Evolutionary conservation across 2,888 invertebrate genomes (phyloP), one percentile per base, ranked within the genome.

Genomic region (Acleris emargana): DNA sequence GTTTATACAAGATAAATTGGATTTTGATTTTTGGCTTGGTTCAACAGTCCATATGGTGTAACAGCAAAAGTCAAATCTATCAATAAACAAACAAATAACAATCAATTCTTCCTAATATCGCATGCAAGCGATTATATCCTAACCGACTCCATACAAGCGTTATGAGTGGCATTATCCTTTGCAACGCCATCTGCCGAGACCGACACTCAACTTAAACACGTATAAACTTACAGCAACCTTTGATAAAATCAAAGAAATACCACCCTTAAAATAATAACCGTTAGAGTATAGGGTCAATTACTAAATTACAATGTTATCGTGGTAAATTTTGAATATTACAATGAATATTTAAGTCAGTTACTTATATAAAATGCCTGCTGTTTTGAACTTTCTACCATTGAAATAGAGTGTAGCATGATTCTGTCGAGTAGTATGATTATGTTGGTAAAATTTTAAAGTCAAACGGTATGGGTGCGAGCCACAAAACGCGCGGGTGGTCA

Each of bases 401-500:
- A 0, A 0, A 38, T 75, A 73, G 67, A 64, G 54, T 51, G 38
- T 53, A 18, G 4, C 20, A 16, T 45, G 54, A 38, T 28, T 38
- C n/a, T 13, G 20, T 7, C 3, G 25, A 18, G 42, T 60, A 64
- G 66, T 47, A 62, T 32, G 50, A 32, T 60, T 69, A 69, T 59
- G 69, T 72, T 71, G 70, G 76, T 73, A 68, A 67, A 68, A 69
- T 77, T 78, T 76, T 78, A 76, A 82, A 87, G 86, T 88, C 84
- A 85, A 84, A 79, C 72, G 67, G 70, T 75, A 74, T 73, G 78
- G 76, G 74, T 76, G 79, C 74, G 73, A 75, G 74, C 72, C 69
- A 58, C 72, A 76, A 77, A 76, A 79, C 81, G 81, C 83, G 81
- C 85, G 91, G 91, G 91, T 90, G 90, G 91, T 82, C 89, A 84